Evolutionary conservation across 2,113 vertebrate genomes (phyloP).

Genomic region (Odontophorus gujanensis): DNA sequence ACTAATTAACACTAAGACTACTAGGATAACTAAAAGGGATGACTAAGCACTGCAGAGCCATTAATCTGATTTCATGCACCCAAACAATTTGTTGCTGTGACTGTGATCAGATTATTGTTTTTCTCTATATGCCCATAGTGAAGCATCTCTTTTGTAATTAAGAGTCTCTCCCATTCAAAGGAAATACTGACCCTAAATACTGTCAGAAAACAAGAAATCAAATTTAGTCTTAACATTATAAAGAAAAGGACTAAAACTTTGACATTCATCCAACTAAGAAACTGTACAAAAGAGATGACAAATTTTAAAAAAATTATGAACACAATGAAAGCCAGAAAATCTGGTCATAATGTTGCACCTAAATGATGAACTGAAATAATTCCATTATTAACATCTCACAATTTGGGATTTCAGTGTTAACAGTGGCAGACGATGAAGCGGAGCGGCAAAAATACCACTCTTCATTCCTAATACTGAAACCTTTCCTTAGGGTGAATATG

Average conservation of each 20-base stretch:
- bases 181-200: background rate
- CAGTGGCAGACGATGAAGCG: background rate
- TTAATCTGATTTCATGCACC: background rate
- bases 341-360: background rate
- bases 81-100: background rate
- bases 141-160: conserved; percentile 1
- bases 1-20: background rate
- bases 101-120: background rate
- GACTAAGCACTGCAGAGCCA: background rate
- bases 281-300: background rate
- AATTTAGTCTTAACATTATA: background rate
- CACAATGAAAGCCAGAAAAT: background rate
- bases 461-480: conserved; percentile 22
- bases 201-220: background rate
- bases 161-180: background rate
- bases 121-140: background rate
- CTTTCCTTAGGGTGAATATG: conserved; percentile 29
- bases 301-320: background rate
- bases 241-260: background rate
- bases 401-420: background rate
- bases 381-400: background rate
- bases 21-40: background rate
- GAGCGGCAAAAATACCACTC: conserved; percentile 5
- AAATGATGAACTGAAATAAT: background rate
- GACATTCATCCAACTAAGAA: background rate